phyloP scores from a whole-genome alignment of 2,888 invertebrate genomes.

The Cosmia pyralina region DNA sequence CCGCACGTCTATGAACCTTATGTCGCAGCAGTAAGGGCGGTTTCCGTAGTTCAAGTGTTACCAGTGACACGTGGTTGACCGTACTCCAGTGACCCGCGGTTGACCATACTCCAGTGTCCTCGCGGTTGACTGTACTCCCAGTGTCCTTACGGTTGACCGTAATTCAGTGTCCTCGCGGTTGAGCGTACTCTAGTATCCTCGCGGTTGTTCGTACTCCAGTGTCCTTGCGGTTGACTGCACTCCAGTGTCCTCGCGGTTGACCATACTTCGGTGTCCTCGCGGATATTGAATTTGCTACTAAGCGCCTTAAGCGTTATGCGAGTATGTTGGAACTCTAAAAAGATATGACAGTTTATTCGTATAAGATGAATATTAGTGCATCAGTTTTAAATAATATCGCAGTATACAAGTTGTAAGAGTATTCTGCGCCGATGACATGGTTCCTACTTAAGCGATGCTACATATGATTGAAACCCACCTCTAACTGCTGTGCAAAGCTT shows the following conservation, averaged over 20 bases:
- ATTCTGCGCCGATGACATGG: neutral
- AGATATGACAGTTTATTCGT: neutral
- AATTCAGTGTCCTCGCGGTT: neutral
- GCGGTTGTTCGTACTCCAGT: no score
- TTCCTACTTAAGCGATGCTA: neutral
- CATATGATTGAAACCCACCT: neutral
- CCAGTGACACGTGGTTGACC: neutral
- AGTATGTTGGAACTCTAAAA: neutral
- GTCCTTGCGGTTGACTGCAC: neutral
- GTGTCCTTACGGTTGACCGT: neutral
- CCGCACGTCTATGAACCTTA: neutral
- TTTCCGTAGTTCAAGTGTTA: neutral
- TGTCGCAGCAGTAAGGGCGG: no score
- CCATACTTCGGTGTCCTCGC: neutral
- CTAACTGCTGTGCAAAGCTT: constrained; percentile 10
- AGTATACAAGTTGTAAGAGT: neutral
- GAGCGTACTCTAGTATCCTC: neutral
- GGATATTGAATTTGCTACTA: neutral
- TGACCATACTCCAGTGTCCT: neutral
- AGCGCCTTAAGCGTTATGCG: neutral
- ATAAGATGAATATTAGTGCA: neutral
- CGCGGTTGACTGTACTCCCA: neutral
- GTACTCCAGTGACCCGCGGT: neutral
- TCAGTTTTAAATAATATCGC: neutral
- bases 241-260: neutral